Evolutionary conservation across 2,113 vertebrate genomes (phyloP).

Genomic region (Protomyctophum bolini): DNA sequence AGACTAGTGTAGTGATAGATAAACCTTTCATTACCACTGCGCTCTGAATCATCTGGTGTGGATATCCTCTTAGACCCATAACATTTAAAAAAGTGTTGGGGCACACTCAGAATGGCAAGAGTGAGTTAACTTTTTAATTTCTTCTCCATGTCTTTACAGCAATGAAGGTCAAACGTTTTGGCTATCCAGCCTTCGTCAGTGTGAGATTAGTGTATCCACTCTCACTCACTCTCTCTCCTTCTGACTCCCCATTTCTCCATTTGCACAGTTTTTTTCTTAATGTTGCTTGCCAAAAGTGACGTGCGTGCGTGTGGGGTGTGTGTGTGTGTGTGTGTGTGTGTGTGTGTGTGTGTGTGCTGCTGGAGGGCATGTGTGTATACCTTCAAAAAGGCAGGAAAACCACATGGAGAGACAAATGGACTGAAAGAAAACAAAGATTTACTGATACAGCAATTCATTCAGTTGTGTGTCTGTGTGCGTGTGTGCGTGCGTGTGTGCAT

Average conservation of each 20-base stretch:
- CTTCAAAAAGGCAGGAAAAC: conserved; percentile 25
- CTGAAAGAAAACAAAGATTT: conserved; percentile 60
- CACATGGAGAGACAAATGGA: conserved; percentile 34
- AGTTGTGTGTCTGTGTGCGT: conserved; percentile 1
- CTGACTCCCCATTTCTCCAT: background rate
- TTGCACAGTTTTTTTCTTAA: conserved; percentile 24
- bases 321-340: background rate
- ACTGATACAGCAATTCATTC: conserved; percentile 60
- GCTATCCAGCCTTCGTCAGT: background rate
- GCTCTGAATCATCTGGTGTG: too few species aligned
- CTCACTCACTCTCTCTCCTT: background rate
- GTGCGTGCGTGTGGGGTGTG: conserved; percentile 4
- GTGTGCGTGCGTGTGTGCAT: too few species aligned
- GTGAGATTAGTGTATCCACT: background rate
- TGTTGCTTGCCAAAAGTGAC: background rate
- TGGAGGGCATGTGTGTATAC: too few species aligned
- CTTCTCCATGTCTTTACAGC: background rate
- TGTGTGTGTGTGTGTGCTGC: background rate
- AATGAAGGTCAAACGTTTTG: background rate
- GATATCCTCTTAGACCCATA: too few species aligned
- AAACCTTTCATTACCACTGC: too few species aligned
- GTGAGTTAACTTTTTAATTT: too few species aligned
- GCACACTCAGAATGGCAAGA: too few species aligned
- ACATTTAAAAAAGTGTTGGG: too few species aligned
- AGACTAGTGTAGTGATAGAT: too few species aligned